phyloP scores from a whole-genome alignment of 2,797 vertebrate genomes.

The Sebastes oblongus region DNA sequence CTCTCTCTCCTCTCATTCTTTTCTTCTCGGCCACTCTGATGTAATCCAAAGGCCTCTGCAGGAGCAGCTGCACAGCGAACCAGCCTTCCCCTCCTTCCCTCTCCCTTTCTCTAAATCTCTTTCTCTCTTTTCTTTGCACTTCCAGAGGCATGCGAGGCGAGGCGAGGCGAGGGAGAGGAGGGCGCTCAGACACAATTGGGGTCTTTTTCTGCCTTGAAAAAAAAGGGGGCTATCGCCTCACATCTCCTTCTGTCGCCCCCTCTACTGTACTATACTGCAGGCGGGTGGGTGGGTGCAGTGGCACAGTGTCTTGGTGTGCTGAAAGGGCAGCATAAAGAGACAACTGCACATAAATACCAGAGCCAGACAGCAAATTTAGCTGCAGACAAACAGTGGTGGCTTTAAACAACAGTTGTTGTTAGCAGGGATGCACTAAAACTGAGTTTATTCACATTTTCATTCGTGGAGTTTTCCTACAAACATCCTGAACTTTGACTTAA shows the following conservation, averaged over 20 bases:
- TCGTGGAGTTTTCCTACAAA: neutral
- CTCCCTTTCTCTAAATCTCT: constrained; percentile 78
- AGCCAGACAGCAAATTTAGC: constrained; percentile 46
- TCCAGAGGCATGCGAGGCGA: constrained; percentile 88
- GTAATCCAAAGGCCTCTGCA: constrained; percentile 90
- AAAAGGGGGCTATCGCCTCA: constrained; percentile 87
- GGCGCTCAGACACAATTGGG: constrained; percentile 86
- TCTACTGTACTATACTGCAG: constrained; percentile 73
- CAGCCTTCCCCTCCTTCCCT: constrained; percentile 81
- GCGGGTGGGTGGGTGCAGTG: constrained; percentile 68
- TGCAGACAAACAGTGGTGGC: constrained; percentile 21
- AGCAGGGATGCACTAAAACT: neutral
- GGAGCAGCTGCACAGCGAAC: constrained; percentile 94
- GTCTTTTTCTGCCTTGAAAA: constrained; percentile 86
- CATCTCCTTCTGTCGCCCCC: constrained; percentile 82
- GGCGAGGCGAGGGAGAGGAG: constrained; percentile 77
- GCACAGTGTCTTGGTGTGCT: constrained; percentile 50
- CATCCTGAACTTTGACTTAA: neutral
- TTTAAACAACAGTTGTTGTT: constrained; percentile 10
- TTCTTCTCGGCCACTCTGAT: constrained; percentile 87
- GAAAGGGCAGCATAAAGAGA: constrained; percentile 53
- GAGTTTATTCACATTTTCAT: neutral
- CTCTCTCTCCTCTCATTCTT: constrained; percentile 71
- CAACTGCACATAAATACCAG: constrained; percentile 50
- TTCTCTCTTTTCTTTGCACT: constrained; percentile 83